Evolutionary conservation across 1,140 invertebrate species (phyloP).

Genomic region (Pomacea maculata): DNA sequence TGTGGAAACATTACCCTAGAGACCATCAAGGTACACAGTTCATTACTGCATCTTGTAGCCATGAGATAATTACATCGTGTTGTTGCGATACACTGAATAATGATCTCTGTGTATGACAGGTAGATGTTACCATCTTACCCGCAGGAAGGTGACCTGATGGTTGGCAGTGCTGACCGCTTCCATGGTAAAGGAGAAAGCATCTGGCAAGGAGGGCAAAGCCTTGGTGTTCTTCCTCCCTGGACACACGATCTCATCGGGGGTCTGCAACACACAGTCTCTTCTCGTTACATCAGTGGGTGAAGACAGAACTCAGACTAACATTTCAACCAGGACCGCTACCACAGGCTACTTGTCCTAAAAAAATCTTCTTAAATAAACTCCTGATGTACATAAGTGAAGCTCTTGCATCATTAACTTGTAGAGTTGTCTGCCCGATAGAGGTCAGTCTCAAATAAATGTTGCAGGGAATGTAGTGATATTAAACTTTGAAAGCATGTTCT

Average conservation of each 20-base stretch:
- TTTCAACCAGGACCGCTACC: too few species aligned
- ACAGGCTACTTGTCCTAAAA: too few species aligned
- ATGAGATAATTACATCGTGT: background rate
- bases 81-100: background rate
- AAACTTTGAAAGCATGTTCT: background rate
- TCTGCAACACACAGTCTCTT: background rate
- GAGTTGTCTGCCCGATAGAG: too few species aligned
- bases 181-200: slow-evolving; percentile 11
- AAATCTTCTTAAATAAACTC: background rate
- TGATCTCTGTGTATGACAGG: background rate
- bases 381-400: background rate
- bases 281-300: background rate
- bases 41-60: background rate
- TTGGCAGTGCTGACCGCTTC: background rate
- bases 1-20: background rate
- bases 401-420: too few species aligned
- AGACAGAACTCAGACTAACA: too few species aligned
- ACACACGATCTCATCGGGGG: slow-evolving; percentile 4
- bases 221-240: slow-evolving; percentile 9
- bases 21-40: background rate
- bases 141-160: slow-evolving; percentile 1
- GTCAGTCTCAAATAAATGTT: background rate
- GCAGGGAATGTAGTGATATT: background rate
- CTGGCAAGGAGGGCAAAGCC: background rate
- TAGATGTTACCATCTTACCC: background rate